Conservation (phyloP, 2,888 invertebrate genomes). For the Pristionchus arcanus region DNA sequence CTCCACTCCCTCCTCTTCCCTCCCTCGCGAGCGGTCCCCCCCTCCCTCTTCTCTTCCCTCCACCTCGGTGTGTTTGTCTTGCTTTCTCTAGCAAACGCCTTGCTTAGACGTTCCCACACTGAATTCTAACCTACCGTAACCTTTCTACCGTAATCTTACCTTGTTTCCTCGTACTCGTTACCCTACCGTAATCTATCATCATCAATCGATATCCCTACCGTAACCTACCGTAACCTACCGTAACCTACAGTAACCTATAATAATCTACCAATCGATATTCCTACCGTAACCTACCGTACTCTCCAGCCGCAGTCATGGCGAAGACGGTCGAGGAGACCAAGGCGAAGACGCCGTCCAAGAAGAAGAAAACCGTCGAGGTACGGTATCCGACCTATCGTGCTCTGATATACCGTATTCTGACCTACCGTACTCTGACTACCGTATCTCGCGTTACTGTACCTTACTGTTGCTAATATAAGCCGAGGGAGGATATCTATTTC, state of each 20-base stretch:
- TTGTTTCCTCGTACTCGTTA: too few species aligned
- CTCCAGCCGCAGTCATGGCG: background rate
- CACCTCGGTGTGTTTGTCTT: background rate
- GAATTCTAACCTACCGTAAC: background rate
- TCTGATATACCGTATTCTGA: background rate
- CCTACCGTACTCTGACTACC: background rate
- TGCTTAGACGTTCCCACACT: too few species aligned
- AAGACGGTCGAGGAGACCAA: slow-evolving; percentile 4
- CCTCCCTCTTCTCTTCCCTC: background rate
- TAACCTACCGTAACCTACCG: background rate
- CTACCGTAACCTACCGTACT: background rate
- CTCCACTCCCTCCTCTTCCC: background rate
- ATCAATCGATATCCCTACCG: background rate
- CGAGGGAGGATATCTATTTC: too few species aligned
- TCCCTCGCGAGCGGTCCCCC: background rate
- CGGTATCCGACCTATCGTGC: background rate
- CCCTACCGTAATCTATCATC: background rate
- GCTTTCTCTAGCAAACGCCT: too few species aligned
- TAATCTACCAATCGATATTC: background rate
- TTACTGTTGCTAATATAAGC: too few species aligned
- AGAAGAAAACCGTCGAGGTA: background rate
- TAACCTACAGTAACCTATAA: too few species aligned
- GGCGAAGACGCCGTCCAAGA: background rate
- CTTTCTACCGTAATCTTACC: background rate
- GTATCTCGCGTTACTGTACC: too few species aligned